Evolutionary conservation across 2,797 vertebrate genomes (phyloP), one percentile per base, ranked within the genome.

Genomic region (Sebastes matsubarae): DNA sequence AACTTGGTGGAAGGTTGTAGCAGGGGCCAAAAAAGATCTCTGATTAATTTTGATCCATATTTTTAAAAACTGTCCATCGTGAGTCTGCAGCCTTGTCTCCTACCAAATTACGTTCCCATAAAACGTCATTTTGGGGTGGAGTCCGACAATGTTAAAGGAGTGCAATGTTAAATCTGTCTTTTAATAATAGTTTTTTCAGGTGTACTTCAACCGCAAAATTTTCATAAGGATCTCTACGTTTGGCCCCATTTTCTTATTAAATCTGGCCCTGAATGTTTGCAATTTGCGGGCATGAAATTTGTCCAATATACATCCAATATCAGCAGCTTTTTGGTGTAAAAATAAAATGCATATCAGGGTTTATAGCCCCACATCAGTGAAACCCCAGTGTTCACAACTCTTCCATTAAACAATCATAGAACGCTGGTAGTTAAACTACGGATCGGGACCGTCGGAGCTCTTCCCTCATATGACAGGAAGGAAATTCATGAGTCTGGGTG

Each of bases 391-490:
- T 65, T 18, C 36, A 77, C n/a, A 55, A 68, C 18, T 30, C 16
- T n/a, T n/a, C 46, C 61, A 54, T 18, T 22, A 46, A 79, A 29
- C 5, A 22, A 68, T 6, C 1, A 50, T 14, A 16, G n/a, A 55
- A 27, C 10, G 25, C 85, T 73, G 77, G 79, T 38, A 64, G 46
- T 18, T 69, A 22, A 68, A 83, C 30, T 58, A 60, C 50, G 34
- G n/a, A 42, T 54, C 3, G 2, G 24, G 22, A 68, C 16, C 27
- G 3, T 65, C 58, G 27, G 81, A 61, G 55, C 34, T 75, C 2
- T 18, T 22, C 29, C 50, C 16, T 69, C 3, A 38, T 38, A 6
- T 20, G 60, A 73, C 11, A 13, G 25, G 57, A 72, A 54, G 69
- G 22, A 63, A 32, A 71, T 72, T 61, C 59, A 76, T 29, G 71